Evolutionary conservation across 2,888 invertebrate genomes (phyloP), one percentile per base, ranked within the genome.

Genomic region (Bursaphelenchus okinawaensis): DNA sequence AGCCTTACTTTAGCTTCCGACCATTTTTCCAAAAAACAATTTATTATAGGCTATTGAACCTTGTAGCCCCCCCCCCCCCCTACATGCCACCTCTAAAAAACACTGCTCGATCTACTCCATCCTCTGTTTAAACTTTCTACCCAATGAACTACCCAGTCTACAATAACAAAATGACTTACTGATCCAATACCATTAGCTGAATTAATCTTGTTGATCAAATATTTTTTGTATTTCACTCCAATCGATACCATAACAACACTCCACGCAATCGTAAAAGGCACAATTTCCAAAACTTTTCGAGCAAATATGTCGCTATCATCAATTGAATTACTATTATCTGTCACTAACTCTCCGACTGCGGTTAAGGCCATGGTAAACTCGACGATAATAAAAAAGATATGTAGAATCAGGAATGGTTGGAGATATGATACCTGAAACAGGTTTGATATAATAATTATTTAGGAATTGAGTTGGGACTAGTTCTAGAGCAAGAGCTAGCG

Each of bases 341-440:
- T 52, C 7, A 67, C 65, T 16, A 67, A 31, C 40, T 67, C 61
- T 3, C 67, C 67, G n/a, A 67, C 28, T 22, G 66, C 67, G 7
- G 68, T 60, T 7, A 67, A 54, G 7, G 55, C 60, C 20, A 67
- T 54, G 23, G 68, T 56, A n/a, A 55, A 52, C 28, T 67, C 68
- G 52, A 67, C 59, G 61, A 67, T 56, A 9, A 62, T 40, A 20
- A 67, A 29, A 52, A 67, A 67, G 12, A 29, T 8, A 56, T 67
- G 67, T 50, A 66, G 68, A 12, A 69, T 27, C 1, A 67, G 28
- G 7, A 55, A 63, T 24, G 67, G 67, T 64, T 67, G 19, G 52
- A 67, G 22, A 63, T 19, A 27, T 28, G 55, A 26, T 51, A 9
- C 40, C 40, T 40, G 40, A 40, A 40, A 16, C n/a, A n/a, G n/a